Conservation (phyloP, 1,140 invertebrate species). For the Lepidurus apus region DNA sequence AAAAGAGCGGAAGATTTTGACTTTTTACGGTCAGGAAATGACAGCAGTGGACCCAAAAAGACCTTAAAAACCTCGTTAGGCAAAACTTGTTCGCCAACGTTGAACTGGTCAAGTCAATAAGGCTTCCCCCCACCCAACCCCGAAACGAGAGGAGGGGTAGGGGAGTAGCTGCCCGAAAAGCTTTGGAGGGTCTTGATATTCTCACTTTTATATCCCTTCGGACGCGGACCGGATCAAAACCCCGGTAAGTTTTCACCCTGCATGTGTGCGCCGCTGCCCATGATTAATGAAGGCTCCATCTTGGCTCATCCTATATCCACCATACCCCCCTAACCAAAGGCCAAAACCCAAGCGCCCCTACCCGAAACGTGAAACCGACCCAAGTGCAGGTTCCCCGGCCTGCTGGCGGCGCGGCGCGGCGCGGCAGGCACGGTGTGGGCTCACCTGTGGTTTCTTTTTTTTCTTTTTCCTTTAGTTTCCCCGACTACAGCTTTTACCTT, state of each 20-base stretch:
- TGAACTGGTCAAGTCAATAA: neutral
- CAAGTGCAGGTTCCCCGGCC: neutral
- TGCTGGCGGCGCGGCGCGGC: neutral
- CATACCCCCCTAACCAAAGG: neutral
- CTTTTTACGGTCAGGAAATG: neutral
- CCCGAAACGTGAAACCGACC: neutral
- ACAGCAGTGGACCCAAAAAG: neutral
- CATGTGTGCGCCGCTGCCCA: neutral
- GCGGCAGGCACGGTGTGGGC: neutral
- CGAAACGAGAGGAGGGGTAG: neutral
- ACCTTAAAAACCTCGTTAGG: neutral
- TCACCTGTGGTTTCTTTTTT: slow-evolving; percentile 15
- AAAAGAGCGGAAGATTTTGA: neutral
- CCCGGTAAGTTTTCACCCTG: neutral
- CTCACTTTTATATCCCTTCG: neutral
- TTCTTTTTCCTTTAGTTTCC: neutral
- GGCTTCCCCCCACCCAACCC: neutral
- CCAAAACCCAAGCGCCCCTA: neutral
- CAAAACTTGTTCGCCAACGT: neutral
- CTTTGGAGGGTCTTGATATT: neutral
- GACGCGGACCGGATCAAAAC: neutral
- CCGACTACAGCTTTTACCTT: neutral
- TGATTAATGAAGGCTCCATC: neutral
- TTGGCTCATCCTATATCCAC: neutral
- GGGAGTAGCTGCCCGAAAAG: neutral